phyloP scores from a whole-genome alignment of 2,113 vertebrate species.

The Daubentonia madagascariensis region DNA sequence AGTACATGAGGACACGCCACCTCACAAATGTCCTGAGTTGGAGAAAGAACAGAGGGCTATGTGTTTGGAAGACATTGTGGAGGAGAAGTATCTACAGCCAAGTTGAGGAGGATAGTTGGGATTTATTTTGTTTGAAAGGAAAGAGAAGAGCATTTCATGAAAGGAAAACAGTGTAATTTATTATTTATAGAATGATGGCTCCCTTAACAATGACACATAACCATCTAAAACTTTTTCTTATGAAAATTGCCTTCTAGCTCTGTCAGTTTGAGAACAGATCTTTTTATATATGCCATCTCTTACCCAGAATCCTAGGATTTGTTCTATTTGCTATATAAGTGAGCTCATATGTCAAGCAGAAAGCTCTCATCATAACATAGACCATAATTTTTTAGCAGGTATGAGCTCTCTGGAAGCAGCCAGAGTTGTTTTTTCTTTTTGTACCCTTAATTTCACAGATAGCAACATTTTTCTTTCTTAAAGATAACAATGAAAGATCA shows the following conservation, averaged over 20 bases:
- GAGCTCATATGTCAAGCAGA: neutral
- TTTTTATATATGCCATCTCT: neutral
- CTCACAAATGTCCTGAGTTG: neutral
- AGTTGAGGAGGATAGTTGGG: neutral
- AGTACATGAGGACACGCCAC: too few species aligned
- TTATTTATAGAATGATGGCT: neutral
- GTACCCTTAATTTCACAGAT: neutral
- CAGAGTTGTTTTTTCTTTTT: neutral
- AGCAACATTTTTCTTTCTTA: neutral
- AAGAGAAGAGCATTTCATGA: neutral
- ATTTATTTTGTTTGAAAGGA: neutral
- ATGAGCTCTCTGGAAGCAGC: neutral
- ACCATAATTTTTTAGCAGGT: neutral
- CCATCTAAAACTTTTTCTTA: neutral
- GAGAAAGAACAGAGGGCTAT: neutral
- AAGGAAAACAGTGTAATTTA: neutral
- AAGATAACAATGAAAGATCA: neutral
- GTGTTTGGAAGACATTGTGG: neutral
- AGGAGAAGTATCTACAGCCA: neutral
- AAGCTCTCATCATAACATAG: neutral
- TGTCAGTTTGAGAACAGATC: neutral
- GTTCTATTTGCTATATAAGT: neutral
- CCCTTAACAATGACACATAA: neutral
- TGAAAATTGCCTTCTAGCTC: neutral
- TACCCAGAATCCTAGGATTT: neutral